These are phyloP conservation scores for Ennomos quercinarius DNA, from an alignment of 2,888 invertebrate genomes.

Conservation along the genomic window DNA sequence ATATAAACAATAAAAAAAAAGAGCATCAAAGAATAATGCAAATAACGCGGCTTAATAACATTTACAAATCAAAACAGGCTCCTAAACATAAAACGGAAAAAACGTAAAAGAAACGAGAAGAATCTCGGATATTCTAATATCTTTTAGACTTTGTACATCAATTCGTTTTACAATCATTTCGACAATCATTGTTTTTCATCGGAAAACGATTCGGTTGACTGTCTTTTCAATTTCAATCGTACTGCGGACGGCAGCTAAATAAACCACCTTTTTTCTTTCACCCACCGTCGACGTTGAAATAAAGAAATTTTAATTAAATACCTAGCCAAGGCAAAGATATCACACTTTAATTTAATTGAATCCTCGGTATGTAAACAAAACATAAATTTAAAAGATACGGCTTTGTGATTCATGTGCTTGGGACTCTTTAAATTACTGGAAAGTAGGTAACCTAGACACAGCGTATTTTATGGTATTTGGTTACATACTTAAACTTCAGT, in stretches of 20 bases:
- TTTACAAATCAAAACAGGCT: slow-evolving; percentile 13
- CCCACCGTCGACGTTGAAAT: slow-evolving; percentile 37
- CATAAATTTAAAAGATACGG: slow-evolving; percentile 13
- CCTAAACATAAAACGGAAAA: slow-evolving; percentile 1
- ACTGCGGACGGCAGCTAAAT: slow-evolving; percentile 45
- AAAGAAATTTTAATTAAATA: slow-evolving; percentile 51
- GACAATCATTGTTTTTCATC: slow-evolving; percentile 58
- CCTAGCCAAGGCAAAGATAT: slow-evolving; percentile 36
- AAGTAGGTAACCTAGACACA: no score
- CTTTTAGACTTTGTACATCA: slow-evolving; percentile 41
- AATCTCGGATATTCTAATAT: slow-evolving; percentile 42
- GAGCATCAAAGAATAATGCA: background rate
- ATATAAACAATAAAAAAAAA: no score
- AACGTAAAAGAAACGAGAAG: slow-evolving; percentile 31
- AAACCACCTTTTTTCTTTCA: slow-evolving; percentile 46
- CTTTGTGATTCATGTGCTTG: slow-evolving; percentile 3
- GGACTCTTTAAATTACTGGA: slow-evolving; percentile 6
- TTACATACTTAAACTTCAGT: no score
- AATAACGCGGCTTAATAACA: slow-evolving; percentile 6
- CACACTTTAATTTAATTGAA: slow-evolving; percentile 52
- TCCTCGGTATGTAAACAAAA: slow-evolving; percentile 36
- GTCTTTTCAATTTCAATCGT: slow-evolving; percentile 47
- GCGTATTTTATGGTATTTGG: slow-evolving; percentile 1
- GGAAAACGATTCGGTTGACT: slow-evolving; percentile 56
- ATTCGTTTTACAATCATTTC: slow-evolving; percentile 53